Percentiles rank a stretch among this genome's conserved stretches.
Conservation (phyloP, 2,797 vertebrate species). For the Poecilia gillii region DNA sequence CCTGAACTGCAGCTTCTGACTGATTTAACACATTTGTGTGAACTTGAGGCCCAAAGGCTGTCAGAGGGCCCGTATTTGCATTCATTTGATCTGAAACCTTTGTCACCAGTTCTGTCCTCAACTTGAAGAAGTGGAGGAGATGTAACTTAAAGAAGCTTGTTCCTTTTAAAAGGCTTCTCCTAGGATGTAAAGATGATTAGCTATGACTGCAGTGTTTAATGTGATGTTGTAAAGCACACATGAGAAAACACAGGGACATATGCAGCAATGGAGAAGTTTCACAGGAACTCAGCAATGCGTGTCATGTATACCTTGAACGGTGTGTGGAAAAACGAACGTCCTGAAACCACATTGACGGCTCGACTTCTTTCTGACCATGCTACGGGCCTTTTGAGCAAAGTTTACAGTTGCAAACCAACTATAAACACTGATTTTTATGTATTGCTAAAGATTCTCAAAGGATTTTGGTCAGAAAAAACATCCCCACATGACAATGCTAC, state of each 20-base stretch:
- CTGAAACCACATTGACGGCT: too few relatives aligned
- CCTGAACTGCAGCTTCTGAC: slow-evolving; percentile 26
- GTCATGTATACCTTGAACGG: too few relatives aligned
- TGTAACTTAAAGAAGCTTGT: slow-evolving; percentile 8
- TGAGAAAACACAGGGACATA: too few relatives aligned
- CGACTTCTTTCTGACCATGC: not conserved
- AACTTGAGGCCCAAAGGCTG: slow-evolving; percentile 33
- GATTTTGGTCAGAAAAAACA: not conserved
- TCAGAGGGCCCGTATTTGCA: slow-evolving; percentile 25
- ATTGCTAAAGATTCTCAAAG: not conserved
- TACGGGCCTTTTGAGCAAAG: not conserved
- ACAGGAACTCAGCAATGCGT: too few relatives aligned
- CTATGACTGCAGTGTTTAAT: too few relatives aligned
- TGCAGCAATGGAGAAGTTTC: too few relatives aligned
- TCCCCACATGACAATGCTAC: not conserved
- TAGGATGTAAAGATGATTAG: not conserved
- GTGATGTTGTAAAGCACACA: too few relatives aligned
- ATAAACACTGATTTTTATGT: not conserved
- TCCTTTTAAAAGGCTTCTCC: not conserved
- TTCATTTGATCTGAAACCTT: slow-evolving; percentile 42
- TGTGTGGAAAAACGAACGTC: too few relatives aligned
- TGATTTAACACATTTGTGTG: slow-evolving; percentile 27
- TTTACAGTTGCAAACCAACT: not conserved
- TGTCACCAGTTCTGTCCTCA: slow-evolving; percentile 7
- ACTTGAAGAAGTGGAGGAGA: slow-evolving; percentile 14